Percentiles rank a stretch among this genome's conserved stretches.
Conservation (phyloP, 1,140 invertebrate genomes). For the Proales similis region DNA sequence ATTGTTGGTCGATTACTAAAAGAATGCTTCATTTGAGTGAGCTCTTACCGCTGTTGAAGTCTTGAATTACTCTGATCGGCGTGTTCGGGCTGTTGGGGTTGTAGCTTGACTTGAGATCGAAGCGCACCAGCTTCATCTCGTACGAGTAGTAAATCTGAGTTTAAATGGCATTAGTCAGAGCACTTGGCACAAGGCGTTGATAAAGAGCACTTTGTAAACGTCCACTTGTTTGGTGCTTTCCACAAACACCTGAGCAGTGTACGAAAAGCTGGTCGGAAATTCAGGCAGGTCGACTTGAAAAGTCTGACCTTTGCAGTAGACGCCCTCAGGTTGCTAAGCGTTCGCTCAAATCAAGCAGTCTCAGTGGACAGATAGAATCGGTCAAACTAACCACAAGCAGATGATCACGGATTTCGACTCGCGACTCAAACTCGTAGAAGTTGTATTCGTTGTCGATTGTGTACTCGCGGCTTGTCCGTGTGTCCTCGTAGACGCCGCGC, state of each 20-base stretch:
- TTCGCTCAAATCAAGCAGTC: background rate
- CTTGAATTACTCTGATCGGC: constrained; percentile 23
- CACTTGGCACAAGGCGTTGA: too few relatives aligned
- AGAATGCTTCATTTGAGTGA: too few relatives aligned
- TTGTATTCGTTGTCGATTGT: constrained; percentile 19
- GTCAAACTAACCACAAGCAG: constrained; percentile 4
- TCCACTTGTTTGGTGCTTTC: background rate
- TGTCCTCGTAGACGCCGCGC: background rate
- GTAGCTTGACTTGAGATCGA: background rate
- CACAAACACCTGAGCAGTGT: constrained; percentile 10
- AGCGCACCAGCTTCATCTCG: constrained; percentile 6
- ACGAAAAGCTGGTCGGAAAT: constrained; percentile 23
- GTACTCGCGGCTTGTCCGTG: background rate
- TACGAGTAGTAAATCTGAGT: constrained; percentile 10
- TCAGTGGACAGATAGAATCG: too few relatives aligned
- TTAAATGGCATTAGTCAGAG: too few relatives aligned
- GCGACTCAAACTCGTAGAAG: constrained; percentile 20
- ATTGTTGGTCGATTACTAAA: too few relatives aligned
- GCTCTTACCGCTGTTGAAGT: constrained; percentile 31
- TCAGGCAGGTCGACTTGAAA: constrained; percentile 15
- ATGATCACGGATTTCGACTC: constrained; percentile 19
- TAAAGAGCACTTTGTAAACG: too few relatives aligned
- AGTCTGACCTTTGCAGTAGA: constrained; percentile 18
- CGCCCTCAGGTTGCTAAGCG: constrained; percentile 18
- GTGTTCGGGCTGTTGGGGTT: constrained; percentile 21